Evolutionary conservation across 2,888 invertebrate species (phyloP).

Genomic region (Poecilus cupreus): DNA sequence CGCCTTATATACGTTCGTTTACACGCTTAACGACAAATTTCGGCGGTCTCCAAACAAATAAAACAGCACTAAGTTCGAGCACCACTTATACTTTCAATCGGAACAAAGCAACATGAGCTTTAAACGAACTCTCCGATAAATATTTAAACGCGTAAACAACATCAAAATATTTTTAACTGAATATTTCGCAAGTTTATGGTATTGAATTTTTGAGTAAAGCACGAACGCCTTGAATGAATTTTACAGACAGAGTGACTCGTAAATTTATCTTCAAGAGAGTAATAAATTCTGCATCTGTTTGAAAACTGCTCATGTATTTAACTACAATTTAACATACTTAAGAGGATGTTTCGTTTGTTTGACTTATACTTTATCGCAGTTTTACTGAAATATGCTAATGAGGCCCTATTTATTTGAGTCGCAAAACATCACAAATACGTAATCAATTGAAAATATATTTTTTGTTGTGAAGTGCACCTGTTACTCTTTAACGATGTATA

Average conservation of each 20-base stretch:
- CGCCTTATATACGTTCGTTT: not conserved
- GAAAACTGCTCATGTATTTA: constrained; percentile 43
- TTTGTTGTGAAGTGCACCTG: not conserved
- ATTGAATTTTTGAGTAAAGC: too few relatives aligned
- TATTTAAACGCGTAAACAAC: not conserved
- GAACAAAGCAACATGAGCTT: not conserved
- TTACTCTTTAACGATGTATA: not conserved
- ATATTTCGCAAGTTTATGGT: too few relatives aligned
- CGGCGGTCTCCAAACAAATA: constrained; percentile 29
- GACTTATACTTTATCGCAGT: constrained; percentile 25
- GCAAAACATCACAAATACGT: not conserved
- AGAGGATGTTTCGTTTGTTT: constrained; percentile 8
- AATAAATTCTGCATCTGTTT: constrained; percentile 35
- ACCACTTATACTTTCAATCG: not conserved
- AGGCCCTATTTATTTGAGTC: constrained; percentile 50
- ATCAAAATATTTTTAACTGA: not conserved
- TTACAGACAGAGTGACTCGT: not conserved
- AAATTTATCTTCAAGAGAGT: not conserved
- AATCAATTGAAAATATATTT: not conserved
- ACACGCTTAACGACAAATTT: constrained; percentile 33
- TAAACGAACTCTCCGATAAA: not conserved
- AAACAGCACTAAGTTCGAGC: not conserved
- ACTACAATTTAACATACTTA: not conserved
- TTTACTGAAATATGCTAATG: constrained; percentile 31
- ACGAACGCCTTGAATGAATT: not conserved